These are phyloP conservation scores for Sphaeridia pumilis DNA, from an alignment of 2,888 invertebrate genomes.

Conservation along the genomic window DNA sequence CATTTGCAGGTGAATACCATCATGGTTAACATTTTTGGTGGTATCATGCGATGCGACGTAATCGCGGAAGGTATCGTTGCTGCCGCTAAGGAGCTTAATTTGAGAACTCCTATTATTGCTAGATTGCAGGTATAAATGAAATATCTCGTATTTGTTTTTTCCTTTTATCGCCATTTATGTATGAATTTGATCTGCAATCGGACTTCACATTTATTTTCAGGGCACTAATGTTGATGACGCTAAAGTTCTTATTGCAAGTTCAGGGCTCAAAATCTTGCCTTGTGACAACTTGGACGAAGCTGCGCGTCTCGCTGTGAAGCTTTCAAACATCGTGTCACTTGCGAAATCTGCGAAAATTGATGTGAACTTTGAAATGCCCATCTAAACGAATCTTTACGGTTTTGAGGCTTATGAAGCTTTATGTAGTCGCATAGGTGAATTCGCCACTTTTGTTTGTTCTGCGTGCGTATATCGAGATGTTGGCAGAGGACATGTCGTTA, in stretches of 20 bases:
- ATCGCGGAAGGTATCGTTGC: constrained; percentile 93
- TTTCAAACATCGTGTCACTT: constrained; percentile 62
- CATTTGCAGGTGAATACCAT: constrained; percentile 65
- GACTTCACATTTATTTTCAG: constrained; percentile 40
- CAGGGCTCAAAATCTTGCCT: constrained; percentile 66
- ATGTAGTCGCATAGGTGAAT: no score
- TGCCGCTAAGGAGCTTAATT: constrained; percentile 78
- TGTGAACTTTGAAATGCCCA: constrained; percentile 64
- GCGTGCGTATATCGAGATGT: no score
- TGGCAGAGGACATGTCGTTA: no score
- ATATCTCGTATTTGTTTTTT: neutral
- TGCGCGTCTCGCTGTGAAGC: constrained; percentile 62
- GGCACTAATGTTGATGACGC: constrained; percentile 76
- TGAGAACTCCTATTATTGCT: constrained; percentile 86
- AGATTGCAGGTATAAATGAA: constrained; percentile 80
- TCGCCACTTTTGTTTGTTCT: no score
- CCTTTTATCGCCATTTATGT: neutral
- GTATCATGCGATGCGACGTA: constrained; percentile 95
- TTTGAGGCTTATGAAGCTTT: no score
- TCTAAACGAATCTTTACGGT: no score
- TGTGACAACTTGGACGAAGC: constrained; percentile 76
- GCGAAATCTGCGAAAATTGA: constrained; percentile 66
- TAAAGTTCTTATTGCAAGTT: constrained; percentile 66
- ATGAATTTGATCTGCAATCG: neutral
- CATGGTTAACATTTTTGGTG: constrained; percentile 92